These are phyloP conservation scores for Argyresthia goedartella DNA, from an alignment of 2,888 invertebrate genomes.

Conservation along the genomic window DNA sequence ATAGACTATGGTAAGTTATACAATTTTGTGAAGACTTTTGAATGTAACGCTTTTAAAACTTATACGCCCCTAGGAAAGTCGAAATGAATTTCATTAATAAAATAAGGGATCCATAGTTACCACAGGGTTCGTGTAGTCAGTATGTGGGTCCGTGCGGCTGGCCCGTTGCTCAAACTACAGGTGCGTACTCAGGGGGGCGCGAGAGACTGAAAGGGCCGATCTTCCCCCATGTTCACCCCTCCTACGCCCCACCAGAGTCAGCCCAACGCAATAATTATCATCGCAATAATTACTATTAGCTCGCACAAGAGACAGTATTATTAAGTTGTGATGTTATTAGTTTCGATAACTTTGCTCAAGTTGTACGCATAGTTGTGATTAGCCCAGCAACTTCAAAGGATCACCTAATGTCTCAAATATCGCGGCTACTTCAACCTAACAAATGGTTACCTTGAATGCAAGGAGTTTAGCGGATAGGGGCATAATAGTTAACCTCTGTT, in stretches of 20 bases:
- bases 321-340: not conserved
- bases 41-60: constrained; percentile 55
- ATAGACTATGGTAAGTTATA: constrained; percentile 53
- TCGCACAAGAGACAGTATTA: not conserved
- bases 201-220: not conserved
- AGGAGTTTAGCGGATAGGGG: too few species aligned
- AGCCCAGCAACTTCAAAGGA: too few species aligned
- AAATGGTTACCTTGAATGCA: too few species aligned
- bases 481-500: too few species aligned
- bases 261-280: not conserved
- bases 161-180: constrained; percentile 27
- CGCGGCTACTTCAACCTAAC: too few species aligned
- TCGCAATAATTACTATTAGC: not conserved
- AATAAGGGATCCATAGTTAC: constrained; percentile 55
- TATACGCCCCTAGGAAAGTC: constrained; percentile 50
- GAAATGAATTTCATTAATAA: constrained; percentile 32
- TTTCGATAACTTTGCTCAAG: not conserved
- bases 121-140: constrained; percentile 52
- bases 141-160: constrained; percentile 60
- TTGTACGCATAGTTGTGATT: not conserved
- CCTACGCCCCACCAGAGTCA: not conserved
- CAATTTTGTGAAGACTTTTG: constrained; percentile 60
- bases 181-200: constrained; percentile 16
- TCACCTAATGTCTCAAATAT: too few species aligned
- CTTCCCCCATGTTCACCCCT: not conserved